phyloP scores from a whole-genome alignment of 2,888 invertebrate species.

The Drosophila infuscata region DNA sequence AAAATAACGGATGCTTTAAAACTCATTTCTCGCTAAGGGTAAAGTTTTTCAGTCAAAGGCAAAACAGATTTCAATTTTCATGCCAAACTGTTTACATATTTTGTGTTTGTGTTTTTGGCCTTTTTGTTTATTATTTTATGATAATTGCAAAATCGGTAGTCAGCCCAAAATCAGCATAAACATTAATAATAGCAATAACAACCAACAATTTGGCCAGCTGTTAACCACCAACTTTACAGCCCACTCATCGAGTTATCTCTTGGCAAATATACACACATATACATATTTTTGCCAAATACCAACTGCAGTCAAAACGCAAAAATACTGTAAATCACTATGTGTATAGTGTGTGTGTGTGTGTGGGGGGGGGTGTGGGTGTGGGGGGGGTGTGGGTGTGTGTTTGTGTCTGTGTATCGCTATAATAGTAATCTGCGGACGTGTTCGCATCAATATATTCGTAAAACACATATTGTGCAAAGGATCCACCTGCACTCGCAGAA shows the following conservation, averaged over 20 bases:
- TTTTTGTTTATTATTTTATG: constrained; percentile 55
- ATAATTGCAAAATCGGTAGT: constrained; percentile 48
- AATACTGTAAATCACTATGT: constrained; percentile 5
- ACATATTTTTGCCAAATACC: not conserved
- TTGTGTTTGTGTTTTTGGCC: constrained; percentile 28
- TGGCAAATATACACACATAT: too few species aligned
- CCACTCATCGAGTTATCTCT: constrained; percentile 5
- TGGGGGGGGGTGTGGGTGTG: not conserved
- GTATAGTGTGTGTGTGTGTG: not conserved
- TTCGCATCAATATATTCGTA: constrained; percentile 29
- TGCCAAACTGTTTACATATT: constrained; percentile 19
- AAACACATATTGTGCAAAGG: constrained; percentile 37
- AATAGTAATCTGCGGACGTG: constrained; percentile 73
- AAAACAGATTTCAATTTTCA: constrained; percentile 32
- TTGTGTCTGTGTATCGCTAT: constrained; percentile 18
- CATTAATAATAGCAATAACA: constrained; percentile 18
- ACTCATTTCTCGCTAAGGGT: constrained; percentile 12
- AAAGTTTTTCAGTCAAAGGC: constrained; percentile 12
- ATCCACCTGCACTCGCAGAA: constrained; percentile 33
- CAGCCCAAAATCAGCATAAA: constrained; percentile 26
- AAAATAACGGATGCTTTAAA: constrained; percentile 36
- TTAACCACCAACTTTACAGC: constrained; percentile 4
- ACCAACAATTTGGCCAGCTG: constrained; percentile 7
- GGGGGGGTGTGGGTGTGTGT: not conserved
- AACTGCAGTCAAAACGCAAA: constrained; percentile 26